Evolutionary conservation across 2,113 vertebrate species (phyloP), one percentile per base, ranked within the genome.

Genomic region (Takifugu flavidus): DNA sequence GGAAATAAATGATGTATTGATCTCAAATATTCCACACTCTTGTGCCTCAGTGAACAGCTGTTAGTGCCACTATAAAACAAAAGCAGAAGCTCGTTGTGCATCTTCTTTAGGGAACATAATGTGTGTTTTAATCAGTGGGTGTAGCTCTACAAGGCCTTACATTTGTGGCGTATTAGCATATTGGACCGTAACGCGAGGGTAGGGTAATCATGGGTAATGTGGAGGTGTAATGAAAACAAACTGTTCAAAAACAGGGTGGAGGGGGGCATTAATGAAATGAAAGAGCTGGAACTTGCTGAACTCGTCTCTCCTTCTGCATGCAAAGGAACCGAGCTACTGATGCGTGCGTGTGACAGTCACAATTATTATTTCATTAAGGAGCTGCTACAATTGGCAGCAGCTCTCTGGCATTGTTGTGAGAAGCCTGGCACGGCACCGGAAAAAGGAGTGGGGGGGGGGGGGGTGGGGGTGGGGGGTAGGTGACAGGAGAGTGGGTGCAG

Each of bases 281-380:
- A 56, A 79, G 60, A 72, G 59, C 65, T 60, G 68, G 75, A 82
- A 65, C 64, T 77, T 74, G 13, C 67, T 31, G 72, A 69, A 82
- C 57, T 70, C 49, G 63, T 83, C 73, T 85, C 65, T 65, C 80
- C 53, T 71, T 64, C 45, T 46, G 5, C 65, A 79, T 73, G 75
- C 56, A 71, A 75, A 72, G 62, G 68, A 74, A 74, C 46, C 59
- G 58, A 74, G 65, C 73, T 81, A 82, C 72, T 60, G 79, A 80
- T 79, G 80, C 71, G 77, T 81, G 85, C 67, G 60, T 78, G 78
- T 82, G 76, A 79, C 86, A 88, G 83, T 83, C 73, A 85, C 86
- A 85, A 89, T 89, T 85, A 90, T 81, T 85, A 82, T 89, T 89
- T 88, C 81, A 90, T 89, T 87, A 84, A 84, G 81, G 77, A 67